These are phyloP conservation scores for Euborellia annulipes DNA, from an alignment of 1,140 invertebrate genomes.

Conservation along the genomic window DNA sequence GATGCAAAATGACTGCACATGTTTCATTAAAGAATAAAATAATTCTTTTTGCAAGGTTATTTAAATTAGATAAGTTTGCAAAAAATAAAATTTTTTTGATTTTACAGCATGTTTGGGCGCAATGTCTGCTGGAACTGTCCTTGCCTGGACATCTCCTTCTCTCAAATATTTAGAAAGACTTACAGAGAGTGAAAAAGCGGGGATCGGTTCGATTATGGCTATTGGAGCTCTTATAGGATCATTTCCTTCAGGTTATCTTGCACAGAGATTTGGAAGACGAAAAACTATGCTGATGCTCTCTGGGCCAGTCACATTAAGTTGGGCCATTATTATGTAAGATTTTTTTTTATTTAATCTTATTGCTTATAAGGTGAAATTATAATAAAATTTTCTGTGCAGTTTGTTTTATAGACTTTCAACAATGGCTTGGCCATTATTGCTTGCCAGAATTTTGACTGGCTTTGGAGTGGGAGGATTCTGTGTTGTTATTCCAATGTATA, in stretches of 20 bases:
- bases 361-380: no score
- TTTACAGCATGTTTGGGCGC: slow-evolving; percentile 14
- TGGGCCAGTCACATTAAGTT: slow-evolving; percentile 25
- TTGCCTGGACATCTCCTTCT: slow-evolving; percentile 14
- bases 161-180: background rate
- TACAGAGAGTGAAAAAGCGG: no score
- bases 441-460: slow-evolving; percentile 36
- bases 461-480: slow-evolving; percentile 40
- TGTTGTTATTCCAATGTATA: slow-evolving; percentile 37
- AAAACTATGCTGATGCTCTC: slow-evolving; percentile 21
- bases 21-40: no score
- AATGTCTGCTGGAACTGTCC: slow-evolving; percentile 14
- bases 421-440: slow-evolving; percentile 25
- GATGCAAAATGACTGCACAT: no score
- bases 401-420: background rate
- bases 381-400: no score
- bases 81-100: no score
- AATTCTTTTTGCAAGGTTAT: no score
- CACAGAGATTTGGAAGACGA: slow-evolving; percentile 29
- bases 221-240: slow-evolving; percentile 30
- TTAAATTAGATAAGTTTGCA: no score
- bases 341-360: no score
- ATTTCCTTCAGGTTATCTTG: slow-evolving; percentile 25
- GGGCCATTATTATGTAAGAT: no score
- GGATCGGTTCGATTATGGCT: slow-evolving; percentile 20